A percentile compares a stretch with the other conserved stretches of the same genome.
These are phyloP conservation scores for Harlomillsia oculata DNA, from an alignment of 1,140 invertebrate genomes.

Conservation along the genomic window DNA sequence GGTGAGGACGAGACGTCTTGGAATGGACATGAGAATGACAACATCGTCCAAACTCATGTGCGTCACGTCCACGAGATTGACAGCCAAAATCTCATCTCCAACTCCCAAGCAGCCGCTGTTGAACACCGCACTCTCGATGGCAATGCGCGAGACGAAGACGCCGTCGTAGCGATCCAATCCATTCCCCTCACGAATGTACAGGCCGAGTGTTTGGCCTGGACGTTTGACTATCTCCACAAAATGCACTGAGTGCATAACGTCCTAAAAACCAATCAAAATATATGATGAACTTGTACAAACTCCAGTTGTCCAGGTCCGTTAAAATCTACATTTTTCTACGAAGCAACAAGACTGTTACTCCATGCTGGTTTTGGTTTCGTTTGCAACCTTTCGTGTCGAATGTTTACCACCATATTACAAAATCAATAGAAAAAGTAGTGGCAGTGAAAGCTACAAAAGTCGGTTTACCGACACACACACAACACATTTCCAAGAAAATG, in stretches of 20 bases:
- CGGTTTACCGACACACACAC: too few relatives aligned
- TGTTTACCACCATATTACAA: too few relatives aligned
- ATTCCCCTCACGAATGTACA: conserved; percentile 96
- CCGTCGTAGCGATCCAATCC: conserved; percentile 85
- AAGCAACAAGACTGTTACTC: too few relatives aligned
- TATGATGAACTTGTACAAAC: too few relatives aligned
- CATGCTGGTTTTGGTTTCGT: too few relatives aligned
- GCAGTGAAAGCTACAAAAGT: too few relatives aligned
- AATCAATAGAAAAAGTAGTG: too few relatives aligned
- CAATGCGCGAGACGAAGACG: conserved; percentile 97
- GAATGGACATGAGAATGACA: conserved; percentile 98
- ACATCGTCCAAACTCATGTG: conserved; percentile 81
- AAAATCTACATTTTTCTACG: too few relatives aligned
- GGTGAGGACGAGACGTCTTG: conserved; percentile 81
- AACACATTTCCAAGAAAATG: too few relatives aligned
- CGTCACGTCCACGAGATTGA: conserved; percentile 94
- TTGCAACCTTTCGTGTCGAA: too few relatives aligned
- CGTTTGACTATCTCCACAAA: conserved; percentile 98
- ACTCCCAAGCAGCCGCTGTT: conserved; percentile 92
- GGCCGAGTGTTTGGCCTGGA: conserved; percentile 92
- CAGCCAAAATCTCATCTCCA: conserved; percentile 96
- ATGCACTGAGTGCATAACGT: conserved; percentile 71
- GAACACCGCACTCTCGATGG: conserved; percentile 89
- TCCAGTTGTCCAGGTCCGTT: too few relatives aligned
- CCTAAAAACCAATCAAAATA: conserved; percentile 45